Percentiles rank a stretch among this genome's conserved stretches.
These are phyloP conservation scores for Habroteleia sp. DNA, from an alignment of 2,888 invertebrate species.

Conservation along the genomic window DNA sequence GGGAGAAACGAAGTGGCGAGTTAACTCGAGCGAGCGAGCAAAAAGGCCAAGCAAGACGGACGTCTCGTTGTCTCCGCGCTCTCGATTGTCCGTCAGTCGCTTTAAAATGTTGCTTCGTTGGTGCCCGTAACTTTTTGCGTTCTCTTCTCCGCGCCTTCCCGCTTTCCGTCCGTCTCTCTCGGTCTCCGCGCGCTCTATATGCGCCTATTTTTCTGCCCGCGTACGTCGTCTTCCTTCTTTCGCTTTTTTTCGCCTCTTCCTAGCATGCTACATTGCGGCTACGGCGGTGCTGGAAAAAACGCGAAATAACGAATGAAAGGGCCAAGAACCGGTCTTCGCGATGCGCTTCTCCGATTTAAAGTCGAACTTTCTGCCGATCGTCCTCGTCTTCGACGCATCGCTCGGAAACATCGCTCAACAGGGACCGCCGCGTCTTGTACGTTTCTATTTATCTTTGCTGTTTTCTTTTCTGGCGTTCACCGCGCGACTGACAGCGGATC, in stretches of 20 bases:
- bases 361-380: constrained; percentile 60
- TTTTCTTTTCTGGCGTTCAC: constrained; percentile 54
- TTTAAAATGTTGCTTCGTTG: constrained; percentile 69
- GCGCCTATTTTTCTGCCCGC: constrained; percentile 60
- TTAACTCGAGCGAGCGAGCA: constrained; percentile 55
- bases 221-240: constrained; percentile 43
- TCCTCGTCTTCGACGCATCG: constrained; percentile 62
- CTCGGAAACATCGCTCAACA: constrained; percentile 59
- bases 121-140: constrained; percentile 56
- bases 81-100: constrained; percentile 72
- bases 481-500: constrained; percentile 58
- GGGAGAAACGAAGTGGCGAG: constrained; percentile 59
- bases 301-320: constrained; percentile 73
- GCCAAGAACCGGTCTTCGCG: constrained; percentile 67
- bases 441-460: constrained; percentile 38
- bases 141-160: constrained; percentile 58
- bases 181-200: constrained; percentile 50
- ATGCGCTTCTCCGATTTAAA: constrained; percentile 65
- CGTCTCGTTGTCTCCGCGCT: constrained; percentile 70
- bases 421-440: constrained; percentile 49
- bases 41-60: constrained; percentile 64
- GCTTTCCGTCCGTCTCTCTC: constrained; percentile 58
- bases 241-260: constrained; percentile 60
- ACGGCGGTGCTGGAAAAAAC: constrained; percentile 67
- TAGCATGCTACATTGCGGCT: constrained; percentile 54